phyloP scores from a whole-genome alignment of 2,797 vertebrate species.

The Zenarchopterus dispar region DNA sequence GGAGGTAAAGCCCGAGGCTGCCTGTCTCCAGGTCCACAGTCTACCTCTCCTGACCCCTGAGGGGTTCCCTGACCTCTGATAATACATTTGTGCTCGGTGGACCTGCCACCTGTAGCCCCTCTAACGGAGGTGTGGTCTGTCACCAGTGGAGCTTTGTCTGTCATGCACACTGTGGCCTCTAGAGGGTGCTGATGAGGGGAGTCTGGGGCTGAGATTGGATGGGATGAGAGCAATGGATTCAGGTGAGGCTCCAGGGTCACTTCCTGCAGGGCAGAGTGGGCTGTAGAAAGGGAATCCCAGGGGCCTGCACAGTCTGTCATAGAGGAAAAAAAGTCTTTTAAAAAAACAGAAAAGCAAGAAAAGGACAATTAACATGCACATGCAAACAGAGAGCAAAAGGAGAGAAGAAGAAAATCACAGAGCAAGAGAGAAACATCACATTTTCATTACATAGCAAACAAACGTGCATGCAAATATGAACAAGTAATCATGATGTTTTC shows the following conservation, averaged over 20 bases:
- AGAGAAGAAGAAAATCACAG: neutral
- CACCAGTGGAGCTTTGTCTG: constrained; percentile 81
- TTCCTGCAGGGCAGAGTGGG: constrained; percentile 97
- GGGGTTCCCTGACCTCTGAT: constrained; percentile 79
- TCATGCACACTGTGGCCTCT: constrained; percentile 88
- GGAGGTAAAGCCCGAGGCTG: constrained; percentile 80
- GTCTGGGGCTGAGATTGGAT: constrained; percentile 92
- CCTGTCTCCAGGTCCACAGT: constrained; percentile 70
- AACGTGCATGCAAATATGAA: constrained; percentile 51
- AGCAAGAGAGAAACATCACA: constrained; percentile 1
- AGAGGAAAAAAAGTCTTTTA: constrained; percentile 45
- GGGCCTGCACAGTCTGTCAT: constrained; percentile 91
- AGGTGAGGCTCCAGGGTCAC: constrained; percentile 90
- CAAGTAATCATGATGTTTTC: constrained; percentile 22
- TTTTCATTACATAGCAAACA: constrained; percentile 15
- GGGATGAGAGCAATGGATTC: constrained; percentile 92
- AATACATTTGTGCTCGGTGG: constrained; percentile 86
- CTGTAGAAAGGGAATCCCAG: constrained; percentile 95
- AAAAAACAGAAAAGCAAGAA: constrained; percentile 18
- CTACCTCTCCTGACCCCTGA: constrained; percentile 76
- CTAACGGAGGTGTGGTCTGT: constrained; percentile 75
- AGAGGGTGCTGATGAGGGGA: constrained; percentile 90
- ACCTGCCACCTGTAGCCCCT: constrained; percentile 88
- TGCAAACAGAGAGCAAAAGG: constrained; percentile 41
- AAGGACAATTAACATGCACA: constrained; percentile 52